A percentile compares a stretch with the other conserved stretches of the same genome.
Evolutionary conservation across 1,140 invertebrate species (phyloP).

Genomic region (Heliconius hermathena): DNA sequence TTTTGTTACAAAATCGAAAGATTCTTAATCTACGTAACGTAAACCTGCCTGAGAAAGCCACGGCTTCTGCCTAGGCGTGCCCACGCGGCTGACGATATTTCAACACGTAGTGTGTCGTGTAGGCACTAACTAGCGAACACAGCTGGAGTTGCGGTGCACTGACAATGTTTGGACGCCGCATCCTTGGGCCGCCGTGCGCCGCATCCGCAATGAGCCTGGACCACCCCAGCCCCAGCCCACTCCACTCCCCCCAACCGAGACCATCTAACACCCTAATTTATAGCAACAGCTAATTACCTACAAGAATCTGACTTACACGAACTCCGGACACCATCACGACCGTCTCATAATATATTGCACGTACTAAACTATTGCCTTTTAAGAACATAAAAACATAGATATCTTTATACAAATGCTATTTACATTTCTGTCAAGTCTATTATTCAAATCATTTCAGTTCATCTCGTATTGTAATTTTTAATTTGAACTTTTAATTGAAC

Average conservation of each 20-base stretch:
- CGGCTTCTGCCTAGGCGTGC: conserved; percentile 20
- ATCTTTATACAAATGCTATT: background rate
- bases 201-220: conserved; percentile 69
- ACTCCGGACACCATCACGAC: conserved; percentile 6
- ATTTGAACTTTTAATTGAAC: conserved; percentile 24
- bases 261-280: conserved; percentile 67
- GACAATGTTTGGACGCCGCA: conserved; percentile 71
- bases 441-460: conserved; percentile 16
- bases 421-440: conserved; percentile 17
- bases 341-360: conserved; percentile 1
- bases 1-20: background rate
- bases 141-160: conserved; percentile 70
- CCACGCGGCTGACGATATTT: conserved; percentile 53
- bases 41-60: background rate
- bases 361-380: background rate
- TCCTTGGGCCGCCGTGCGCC: conserved; percentile 59
- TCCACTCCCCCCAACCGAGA: background rate
- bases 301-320: conserved; percentile 66
- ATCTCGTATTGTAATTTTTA: conserved; percentile 12
- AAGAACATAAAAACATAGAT: background rate
- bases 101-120: conserved; percentile 58
- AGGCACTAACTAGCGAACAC: conserved; percentile 69
- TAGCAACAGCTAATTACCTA: conserved; percentile 73
- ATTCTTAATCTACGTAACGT: background rate
- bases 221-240: conserved; percentile 13